phyloP scores from a whole-genome alignment of 2,888 invertebrate genomes.

The Eledone cirrhosa region DNA sequence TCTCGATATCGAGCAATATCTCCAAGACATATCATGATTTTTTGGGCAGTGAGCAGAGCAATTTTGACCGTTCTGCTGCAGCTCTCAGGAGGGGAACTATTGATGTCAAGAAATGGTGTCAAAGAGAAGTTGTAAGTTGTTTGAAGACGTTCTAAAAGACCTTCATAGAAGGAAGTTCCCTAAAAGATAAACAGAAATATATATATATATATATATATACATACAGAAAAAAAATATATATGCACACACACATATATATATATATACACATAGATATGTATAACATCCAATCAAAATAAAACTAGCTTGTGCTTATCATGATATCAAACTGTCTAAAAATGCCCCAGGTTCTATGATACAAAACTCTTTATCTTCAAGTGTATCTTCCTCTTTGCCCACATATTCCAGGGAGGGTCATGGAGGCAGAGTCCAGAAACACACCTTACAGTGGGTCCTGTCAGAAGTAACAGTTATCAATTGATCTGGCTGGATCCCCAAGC shows the following conservation, averaged over 20 bases:
- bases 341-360: no score
- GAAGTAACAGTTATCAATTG: no score
- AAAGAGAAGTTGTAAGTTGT: slow-evolving; percentile 79
- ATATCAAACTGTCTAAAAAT: no score
- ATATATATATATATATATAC: background rate
- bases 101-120: slow-evolving; percentile 60
- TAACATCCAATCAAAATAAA: no score
- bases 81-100: slow-evolving; percentile 66
- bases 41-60: slow-evolving; percentile 86
- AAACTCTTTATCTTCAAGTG: no score
- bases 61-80: slow-evolving; percentile 74
- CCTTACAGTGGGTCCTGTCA: no score
- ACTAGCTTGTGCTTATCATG: background rate
- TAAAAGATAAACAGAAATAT: slow-evolving; percentile 39
- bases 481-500: no score
- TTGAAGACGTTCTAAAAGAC: slow-evolving; percentile 78
- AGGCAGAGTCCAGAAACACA: no score
- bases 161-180: slow-evolving; percentile 76
- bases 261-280: background rate
- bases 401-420: no score
- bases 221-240: background rate
- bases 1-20: slow-evolving; percentile 92
- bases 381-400: no score
- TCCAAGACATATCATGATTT: slow-evolving; percentile 87
- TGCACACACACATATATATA: background rate